phyloP scores from a whole-genome alignment of 2,113 vertebrate species.

The Periophthalmus modestus region DNA sequence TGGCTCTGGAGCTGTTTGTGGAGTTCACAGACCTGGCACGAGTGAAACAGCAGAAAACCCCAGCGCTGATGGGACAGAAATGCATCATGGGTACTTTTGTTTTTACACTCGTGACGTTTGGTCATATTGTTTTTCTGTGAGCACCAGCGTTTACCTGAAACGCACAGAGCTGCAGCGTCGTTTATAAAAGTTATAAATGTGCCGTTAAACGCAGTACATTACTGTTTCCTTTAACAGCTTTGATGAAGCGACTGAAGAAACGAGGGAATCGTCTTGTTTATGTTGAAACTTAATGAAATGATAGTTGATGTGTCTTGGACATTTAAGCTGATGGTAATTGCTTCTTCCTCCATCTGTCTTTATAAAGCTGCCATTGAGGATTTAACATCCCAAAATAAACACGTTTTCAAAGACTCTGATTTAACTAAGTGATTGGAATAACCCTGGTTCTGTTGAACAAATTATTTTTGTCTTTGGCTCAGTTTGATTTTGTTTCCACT shows the following conservation, averaged over 20 bases:
- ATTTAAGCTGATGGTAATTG: conserved; percentile 11
- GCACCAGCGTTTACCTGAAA: background rate
- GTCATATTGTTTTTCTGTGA: background rate
- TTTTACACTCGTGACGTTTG: background rate
- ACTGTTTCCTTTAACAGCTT: background rate
- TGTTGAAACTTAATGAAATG: conserved; percentile 20
- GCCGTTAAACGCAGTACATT: background rate
- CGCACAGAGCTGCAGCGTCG: background rate
- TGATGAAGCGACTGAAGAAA: background rate
- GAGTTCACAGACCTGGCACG: conserved; percentile 28
- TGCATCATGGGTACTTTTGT: background rate
- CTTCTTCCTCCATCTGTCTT: conserved; percentile 32
- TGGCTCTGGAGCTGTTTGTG: conserved; percentile 31
- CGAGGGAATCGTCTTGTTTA: background rate
- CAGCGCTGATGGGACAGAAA: conserved; percentile 30
- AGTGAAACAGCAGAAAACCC: conserved; percentile 32
- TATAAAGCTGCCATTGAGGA: conserved; percentile 33
- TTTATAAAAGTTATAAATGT: background rate
- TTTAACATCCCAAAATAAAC: conserved; percentile 33
- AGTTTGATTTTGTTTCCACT: background rate
- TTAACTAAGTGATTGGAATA: background rate
- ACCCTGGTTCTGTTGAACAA: background rate
- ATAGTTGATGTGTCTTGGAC: conserved; percentile 12
- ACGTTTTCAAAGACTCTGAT: conserved; percentile 15
- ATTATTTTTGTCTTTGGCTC: background rate